A percentile compares a stretch with the other conserved stretches of the same genome.
These are phyloP conservation scores for Apocrypta bakeri DNA, from an alignment of 1,140 invertebrate genomes.

Conservation along the genomic window DNA sequence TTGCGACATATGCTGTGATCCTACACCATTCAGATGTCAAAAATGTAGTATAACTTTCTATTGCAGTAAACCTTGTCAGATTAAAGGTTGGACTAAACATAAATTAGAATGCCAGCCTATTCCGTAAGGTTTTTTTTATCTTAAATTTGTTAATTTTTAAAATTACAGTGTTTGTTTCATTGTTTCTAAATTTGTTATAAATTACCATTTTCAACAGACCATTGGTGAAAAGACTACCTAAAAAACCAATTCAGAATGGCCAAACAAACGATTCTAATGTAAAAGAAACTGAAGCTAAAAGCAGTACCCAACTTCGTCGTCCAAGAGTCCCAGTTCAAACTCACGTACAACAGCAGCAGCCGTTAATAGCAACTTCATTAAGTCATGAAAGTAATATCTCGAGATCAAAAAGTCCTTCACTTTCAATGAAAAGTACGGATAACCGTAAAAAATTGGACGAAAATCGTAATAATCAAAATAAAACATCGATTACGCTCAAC, in stretches of 20 bases:
- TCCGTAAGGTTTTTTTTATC: conserved; percentile 56
- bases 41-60: conserved; percentile 62
- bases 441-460: neutral
- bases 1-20: conserved; percentile 59
- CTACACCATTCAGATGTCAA: conserved; percentile 58
- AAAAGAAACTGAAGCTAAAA: neutral
- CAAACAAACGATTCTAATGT: neutral
- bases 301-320: neutral
- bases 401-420: neutral
- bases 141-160: conserved; percentile 19
- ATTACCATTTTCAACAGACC: conserved; percentile 11
- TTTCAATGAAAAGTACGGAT: neutral
- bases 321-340: neutral
- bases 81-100: conserved; percentile 63
- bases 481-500: neutral
- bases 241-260: neutral
- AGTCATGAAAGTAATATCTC: neutral
- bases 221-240: conserved; percentile 20
- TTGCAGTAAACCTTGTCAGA: conserved; percentile 63
- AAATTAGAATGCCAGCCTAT: conserved; percentile 60
- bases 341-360: neutral
- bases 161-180: neutral
- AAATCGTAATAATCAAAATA: neutral
- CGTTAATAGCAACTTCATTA: no score
- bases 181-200: neutral